Conservation (phyloP, 1,140 invertebrate genomes). For the Atta cephalotes region DNA sequence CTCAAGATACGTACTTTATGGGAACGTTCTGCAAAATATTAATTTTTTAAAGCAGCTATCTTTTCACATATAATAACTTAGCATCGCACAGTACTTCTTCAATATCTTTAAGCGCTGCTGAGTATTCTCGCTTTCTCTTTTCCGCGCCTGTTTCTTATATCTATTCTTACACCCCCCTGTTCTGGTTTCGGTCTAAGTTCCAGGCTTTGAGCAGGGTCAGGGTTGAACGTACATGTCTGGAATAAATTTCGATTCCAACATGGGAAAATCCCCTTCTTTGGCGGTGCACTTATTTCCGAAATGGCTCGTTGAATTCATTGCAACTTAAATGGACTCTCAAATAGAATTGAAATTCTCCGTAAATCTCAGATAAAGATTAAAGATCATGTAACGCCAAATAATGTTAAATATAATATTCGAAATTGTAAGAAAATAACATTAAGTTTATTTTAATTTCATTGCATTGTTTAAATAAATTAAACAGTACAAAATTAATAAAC, state of each 20-base stretch:
- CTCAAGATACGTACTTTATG: background rate
- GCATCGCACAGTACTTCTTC: background rate
- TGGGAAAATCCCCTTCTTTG: conserved; percentile 46
- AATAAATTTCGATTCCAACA: conserved; percentile 66
- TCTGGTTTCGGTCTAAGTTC: conserved; percentile 65
- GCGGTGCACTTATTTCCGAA: conserved; percentile 61
- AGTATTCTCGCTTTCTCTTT: conserved; percentile 26
- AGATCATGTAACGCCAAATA: background rate
- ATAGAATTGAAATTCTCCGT: conserved; percentile 12
- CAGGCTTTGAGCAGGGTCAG: conserved; percentile 68
- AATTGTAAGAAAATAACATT: background rate
- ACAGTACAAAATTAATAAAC: background rate
- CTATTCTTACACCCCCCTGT: conserved; percentile 13
- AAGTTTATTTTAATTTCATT: background rate
- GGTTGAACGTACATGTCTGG: conserved; percentile 64
- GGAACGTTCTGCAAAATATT: background rate
- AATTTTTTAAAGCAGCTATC: background rate
- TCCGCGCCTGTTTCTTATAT: conserved; percentile 3
- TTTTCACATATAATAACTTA: background rate
- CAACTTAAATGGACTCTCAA: conserved; percentile 54
- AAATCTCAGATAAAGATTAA: conserved; percentile 27
- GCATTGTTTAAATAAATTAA: background rate
- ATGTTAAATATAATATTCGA: background rate
- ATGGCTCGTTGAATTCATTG: conserved; percentile 43
- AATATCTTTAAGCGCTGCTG: conserved; percentile 6